Conservation (phyloP, 1,140 invertebrate species). For the Oreohelix idahoensis region DNA sequence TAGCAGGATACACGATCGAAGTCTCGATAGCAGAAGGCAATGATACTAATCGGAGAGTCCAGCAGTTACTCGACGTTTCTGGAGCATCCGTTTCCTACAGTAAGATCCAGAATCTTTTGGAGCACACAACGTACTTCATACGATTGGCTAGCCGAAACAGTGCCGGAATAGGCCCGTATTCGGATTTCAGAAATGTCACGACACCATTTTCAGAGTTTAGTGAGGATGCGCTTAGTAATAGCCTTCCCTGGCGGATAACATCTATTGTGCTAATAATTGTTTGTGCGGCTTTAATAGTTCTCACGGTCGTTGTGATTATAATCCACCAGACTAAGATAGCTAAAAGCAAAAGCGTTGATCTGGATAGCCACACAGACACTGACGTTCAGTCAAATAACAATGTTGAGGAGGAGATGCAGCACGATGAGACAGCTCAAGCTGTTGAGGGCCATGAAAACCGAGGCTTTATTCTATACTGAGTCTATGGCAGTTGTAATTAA, state of each 20-base stretch:
- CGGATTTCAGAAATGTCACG: neutral
- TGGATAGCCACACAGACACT: neutral
- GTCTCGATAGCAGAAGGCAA: neutral
- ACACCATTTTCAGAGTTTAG: conserved; percentile 25
- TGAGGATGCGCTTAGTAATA: neutral
- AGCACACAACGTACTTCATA: neutral
- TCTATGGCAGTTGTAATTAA: too few species aligned
- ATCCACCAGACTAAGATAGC: conserved; percentile 7
- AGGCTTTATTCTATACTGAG: conserved; percentile 20
- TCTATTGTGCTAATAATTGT: neutral
- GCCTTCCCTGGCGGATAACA: neutral
- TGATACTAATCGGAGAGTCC: neutral
- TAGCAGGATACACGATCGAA: neutral
- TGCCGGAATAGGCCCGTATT: conserved; percentile 17
- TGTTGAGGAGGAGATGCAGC: neutral
- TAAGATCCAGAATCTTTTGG: neutral
- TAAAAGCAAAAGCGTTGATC: conserved; percentile 30
- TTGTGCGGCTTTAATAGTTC: neutral
- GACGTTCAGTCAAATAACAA: neutral
- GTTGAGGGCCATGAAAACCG: neutral
- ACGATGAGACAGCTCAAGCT: neutral
- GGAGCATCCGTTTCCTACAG: neutral
- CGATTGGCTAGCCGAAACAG: neutral
- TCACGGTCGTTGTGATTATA: neutral
- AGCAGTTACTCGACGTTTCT: neutral